A percentile compares a stretch with the other conserved stretches of the same genome.
Conservation (phyloP, 2,888 invertebrate species). For the Sycophila texana region DNA sequence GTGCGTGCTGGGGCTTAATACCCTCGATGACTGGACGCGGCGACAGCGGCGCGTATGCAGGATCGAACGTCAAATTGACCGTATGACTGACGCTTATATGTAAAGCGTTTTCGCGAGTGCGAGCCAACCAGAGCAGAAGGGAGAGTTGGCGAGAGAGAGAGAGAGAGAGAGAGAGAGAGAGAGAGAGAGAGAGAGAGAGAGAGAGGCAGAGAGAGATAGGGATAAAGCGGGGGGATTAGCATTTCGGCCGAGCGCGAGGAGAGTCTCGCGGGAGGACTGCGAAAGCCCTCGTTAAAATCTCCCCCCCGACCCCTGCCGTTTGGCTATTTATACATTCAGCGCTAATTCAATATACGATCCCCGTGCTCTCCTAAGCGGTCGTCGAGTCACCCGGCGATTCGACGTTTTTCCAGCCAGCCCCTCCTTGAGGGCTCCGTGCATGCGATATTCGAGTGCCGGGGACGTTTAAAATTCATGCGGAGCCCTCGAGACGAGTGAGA, state of each 20-base stretch:
- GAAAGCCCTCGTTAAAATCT: conserved; percentile 58
- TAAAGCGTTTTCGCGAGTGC: conserved; percentile 50
- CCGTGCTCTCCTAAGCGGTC: conserved; percentile 42
- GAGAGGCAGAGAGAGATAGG: no score
- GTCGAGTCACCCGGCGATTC: conserved; percentile 32
- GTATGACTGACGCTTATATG: conserved; percentile 56
- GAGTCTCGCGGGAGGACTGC: conserved; percentile 13
- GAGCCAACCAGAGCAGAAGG: not conserved
- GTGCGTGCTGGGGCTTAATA: conserved; percentile 41
- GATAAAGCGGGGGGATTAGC: conserved; percentile 37
- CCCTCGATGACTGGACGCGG: conserved; percentile 17
- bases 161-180: no score
- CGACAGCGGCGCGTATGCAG: not conserved
- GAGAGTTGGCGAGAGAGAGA: no score
- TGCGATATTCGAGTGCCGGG: not conserved
- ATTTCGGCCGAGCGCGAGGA: conserved; percentile 32
- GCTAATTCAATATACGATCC: conserved; percentile 62
- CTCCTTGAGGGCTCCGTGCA: not conserved
- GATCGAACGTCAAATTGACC: conserved; percentile 57
- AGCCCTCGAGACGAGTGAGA: not conserved
- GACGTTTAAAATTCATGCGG: conserved; percentile 35
- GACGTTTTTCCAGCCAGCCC: not conserved
- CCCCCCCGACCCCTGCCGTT: conserved; percentile 26
- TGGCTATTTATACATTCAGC: conserved; percentile 61
- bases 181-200: no score